Evolutionary conservation across 2,888 invertebrate genomes (phyloP), one percentile per base, ranked within the genome.

Genomic region (Drosophila kambysellisi): DNA sequence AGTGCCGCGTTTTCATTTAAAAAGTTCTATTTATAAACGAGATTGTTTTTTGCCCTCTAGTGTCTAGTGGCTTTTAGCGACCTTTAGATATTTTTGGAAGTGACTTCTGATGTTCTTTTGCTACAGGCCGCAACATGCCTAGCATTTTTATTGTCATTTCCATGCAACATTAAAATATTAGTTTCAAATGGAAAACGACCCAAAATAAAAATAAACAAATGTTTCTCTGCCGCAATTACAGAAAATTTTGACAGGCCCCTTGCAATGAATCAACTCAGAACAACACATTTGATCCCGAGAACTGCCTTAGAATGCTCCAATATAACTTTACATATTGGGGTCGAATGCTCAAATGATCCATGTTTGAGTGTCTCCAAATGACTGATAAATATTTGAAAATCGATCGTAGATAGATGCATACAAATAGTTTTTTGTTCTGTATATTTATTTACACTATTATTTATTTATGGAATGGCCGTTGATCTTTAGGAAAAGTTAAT

Each of bases 161-260:
- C 39, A 65, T 67, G 81, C 81, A 70, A 81, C 83, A 83, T 81
- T 77, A 72, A 75, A 83, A 81, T 83, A 83, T 81, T 83, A 78
- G 81, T 81, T 81, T 81, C 74, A 66, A 69, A 60, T 64, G 77
- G 62, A 74, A 60, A 68, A 32, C 60, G 60, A 57, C 33, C 35
- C 32, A 39, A 29, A 35, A 70, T 76, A 76, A 82, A 80, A 81
- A 80, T 71, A 80, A 81, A 81, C 78, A 81, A 81, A 83, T 70
- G 75, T 66, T 60, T 48, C 65, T 37, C 35, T 12, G 32, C 75
- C 39, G 58, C 83, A 81, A 78, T 81, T 81, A 77, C 71, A 56
- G 39, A 56, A 29, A 62, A 75, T 78, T 81, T 67, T 83, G 81
- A 81, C 81, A 83, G 74, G 32, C 61, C 54, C 66, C 20, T 35